Evolutionary conservation across 1,140 invertebrate genomes (phyloP).

Genomic region (Magallana ariakensis): DNA sequence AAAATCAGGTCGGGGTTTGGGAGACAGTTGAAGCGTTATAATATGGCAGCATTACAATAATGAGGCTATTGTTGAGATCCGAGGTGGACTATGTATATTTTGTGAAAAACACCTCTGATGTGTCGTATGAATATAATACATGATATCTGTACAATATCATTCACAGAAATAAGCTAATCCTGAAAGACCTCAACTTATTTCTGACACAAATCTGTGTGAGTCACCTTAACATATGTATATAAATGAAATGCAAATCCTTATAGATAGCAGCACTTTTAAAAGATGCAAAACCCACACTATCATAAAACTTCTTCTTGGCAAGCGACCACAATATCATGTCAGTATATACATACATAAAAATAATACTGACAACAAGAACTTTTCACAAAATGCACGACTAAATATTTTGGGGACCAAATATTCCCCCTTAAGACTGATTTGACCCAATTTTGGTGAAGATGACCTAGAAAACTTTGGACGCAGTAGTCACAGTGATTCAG

Average conservation of each 20-base stretch:
- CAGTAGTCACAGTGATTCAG: constrained; percentile 27
- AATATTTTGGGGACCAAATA: not conserved
- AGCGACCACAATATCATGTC: constrained; percentile 26
- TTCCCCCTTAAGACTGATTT: not conserved
- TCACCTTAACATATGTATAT: constrained; percentile 21
- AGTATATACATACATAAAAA: not conserved
- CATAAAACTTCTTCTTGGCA: constrained; percentile 24
- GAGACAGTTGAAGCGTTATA: constrained; percentile 36
- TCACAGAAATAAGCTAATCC: constrained; percentile 12
- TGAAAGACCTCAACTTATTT: not conserved
- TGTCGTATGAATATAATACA: not conserved
- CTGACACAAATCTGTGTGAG: constrained; percentile 14
- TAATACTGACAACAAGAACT: not conserved
- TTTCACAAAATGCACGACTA: not conserved
- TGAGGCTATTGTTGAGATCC: constrained; percentile 15
- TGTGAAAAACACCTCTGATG: constrained; percentile 20
- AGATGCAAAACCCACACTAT: not conserved
- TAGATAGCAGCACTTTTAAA: constrained; percentile 19
- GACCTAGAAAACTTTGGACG: constrained; percentile 27
- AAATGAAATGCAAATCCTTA: constrained; percentile 21
- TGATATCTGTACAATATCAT: not conserved
- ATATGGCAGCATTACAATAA: constrained; percentile 2
- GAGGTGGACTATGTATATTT: not conserved
- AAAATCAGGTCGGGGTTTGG: not conserved
- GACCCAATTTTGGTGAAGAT: constrained; percentile 8